Evolutionary conservation across 2,888 invertebrate species (phyloP), one percentile per base, ranked within the genome.

Genomic region (Himalopsyche japonica): DNA sequence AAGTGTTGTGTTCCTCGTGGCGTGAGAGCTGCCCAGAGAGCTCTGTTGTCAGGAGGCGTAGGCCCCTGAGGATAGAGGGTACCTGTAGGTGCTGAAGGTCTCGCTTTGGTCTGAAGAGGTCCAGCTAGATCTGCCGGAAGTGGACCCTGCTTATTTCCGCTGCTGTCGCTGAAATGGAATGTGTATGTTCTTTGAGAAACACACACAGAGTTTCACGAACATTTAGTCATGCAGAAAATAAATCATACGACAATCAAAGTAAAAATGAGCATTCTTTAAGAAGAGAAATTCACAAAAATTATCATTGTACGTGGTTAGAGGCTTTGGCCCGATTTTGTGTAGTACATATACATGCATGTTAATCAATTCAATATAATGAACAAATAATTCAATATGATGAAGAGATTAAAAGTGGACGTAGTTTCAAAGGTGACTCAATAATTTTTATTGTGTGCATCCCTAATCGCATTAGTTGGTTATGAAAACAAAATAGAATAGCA

Each of bases 11-110:
- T 96, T 18, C 96, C 96, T 27, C 96, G 93, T 0, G 97, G 97
- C 0, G 97, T 97, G 12, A 97, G 90, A 0, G 97, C 96, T 0
- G 97, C 97, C 97, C 97, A 97, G 77, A 96, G 92, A 2, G 95
- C 94, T 8, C 95, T 90, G 90, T 84, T 90, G 90, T 86, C 87
- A 0, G 87, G 85, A 90, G 90, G 87, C 89, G 90, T 24, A 89
- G 89, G 86, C 89, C 87, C 87, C 89, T 90, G 84, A 84, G 89
- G 85, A 87, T 89, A 80, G 88, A 88, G 83, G 81, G 87, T 87
- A 15, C 87, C 87, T 90, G 87, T 91, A 90, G 88, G 93, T 89
- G 88, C 91, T 91, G 89, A 92, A 90, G 89, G 91, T 7, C 86
- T 85, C 12, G 86, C 49, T 79, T 87, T 87, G 47, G 82, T 79